Percentiles rank a stretch among this genome's conserved stretches.
phyloP scores from a whole-genome alignment of 2,888 invertebrate genomes.

The Eristalinus sepulchralis region DNA sequence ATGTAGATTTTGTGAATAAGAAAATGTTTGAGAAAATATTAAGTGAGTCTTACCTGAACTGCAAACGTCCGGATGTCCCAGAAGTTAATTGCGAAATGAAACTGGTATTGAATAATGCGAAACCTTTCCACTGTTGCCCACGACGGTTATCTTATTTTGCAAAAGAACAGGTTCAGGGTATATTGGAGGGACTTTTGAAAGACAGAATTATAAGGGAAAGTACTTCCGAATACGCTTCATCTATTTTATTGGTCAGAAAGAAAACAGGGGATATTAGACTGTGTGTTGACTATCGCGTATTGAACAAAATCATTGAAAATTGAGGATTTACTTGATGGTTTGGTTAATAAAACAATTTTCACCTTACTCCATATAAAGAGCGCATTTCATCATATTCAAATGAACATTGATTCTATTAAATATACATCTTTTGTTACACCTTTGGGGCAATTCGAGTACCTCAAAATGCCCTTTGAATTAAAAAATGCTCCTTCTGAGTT shows the following conservation, averaged over 20 bases:
- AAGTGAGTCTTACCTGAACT: slow-evolving; percentile 21
- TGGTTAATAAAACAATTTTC: not conserved
- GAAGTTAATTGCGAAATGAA: slow-evolving; percentile 1
- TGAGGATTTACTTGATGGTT: not conserved
- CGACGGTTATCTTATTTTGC: slow-evolving; percentile 44
- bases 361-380: not conserved
- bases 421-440: slow-evolving; percentile 46
- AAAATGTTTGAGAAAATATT: slow-evolving; percentile 28
- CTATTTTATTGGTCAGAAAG: slow-evolving; percentile 50
- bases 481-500: slow-evolving; percentile 37
- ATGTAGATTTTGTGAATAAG: slow-evolving; percentile 14
- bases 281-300: slow-evolving; percentile 53
- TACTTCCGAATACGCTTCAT: slow-evolving; percentile 40
- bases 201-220: slow-evolving; percentile 11
- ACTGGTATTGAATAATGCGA: slow-evolving; percentile 6
- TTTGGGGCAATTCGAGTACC: slow-evolving; percentile 57
- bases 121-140: slow-evolving; percentile 34
- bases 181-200: slow-evolving; percentile 7
- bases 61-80: slow-evolving; percentile 18
- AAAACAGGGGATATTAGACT: slow-evolving; percentile 52
- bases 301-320: slow-evolving; percentile 32
- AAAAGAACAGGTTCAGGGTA: slow-evolving; percentile 16
- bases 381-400: not conserved
- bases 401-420: not conserved
- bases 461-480: slow-evolving; percentile 34